Evolutionary conservation across 2,888 invertebrate species (phyloP).

Genomic region (Phyto melanocephala): DNA sequence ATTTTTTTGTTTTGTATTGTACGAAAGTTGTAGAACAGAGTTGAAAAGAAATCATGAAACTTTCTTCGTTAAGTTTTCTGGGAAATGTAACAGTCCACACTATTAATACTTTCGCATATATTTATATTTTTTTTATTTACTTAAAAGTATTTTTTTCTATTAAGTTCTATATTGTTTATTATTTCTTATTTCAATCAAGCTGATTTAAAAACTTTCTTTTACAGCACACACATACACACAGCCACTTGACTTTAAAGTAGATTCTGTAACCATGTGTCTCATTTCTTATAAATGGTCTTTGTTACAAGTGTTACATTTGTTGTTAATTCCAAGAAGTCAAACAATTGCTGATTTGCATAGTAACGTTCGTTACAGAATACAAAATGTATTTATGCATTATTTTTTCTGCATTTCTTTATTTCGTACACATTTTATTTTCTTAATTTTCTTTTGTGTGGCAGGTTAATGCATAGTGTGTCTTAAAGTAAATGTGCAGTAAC

Average conservation of each 20-base stretch:
- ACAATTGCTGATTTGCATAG: conserved; percentile 45
- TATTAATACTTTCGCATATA: too few relatives aligned
- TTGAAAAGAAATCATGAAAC: background rate
- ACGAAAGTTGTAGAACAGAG: background rate
- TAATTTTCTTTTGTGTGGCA: background rate
- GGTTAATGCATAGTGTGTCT: background rate
- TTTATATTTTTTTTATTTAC: background rate
- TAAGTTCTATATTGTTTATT: background rate
- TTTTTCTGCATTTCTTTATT: background rate
- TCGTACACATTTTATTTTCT: background rate
- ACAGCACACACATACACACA: background rate
- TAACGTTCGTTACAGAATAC: background rate
- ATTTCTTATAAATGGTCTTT: background rate
- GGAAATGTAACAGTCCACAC: background rate
- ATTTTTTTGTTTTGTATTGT: background rate
- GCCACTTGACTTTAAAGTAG: background rate
- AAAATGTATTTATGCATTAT: background rate
- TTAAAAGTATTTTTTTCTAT: background rate
- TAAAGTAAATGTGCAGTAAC: background rate
- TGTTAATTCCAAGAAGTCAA: conserved; percentile 22
- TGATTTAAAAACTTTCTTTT: conserved; percentile 20
- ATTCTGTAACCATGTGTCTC: background rate
- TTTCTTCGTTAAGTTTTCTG: background rate
- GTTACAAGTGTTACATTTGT: conserved; percentile 16
- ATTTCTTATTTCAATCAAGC: background rate